Percentiles rank a stretch among this genome's conserved stretches.
phyloP scores from a whole-genome alignment of 2,888 invertebrate species.

The Clusia tigrina region DNA sequence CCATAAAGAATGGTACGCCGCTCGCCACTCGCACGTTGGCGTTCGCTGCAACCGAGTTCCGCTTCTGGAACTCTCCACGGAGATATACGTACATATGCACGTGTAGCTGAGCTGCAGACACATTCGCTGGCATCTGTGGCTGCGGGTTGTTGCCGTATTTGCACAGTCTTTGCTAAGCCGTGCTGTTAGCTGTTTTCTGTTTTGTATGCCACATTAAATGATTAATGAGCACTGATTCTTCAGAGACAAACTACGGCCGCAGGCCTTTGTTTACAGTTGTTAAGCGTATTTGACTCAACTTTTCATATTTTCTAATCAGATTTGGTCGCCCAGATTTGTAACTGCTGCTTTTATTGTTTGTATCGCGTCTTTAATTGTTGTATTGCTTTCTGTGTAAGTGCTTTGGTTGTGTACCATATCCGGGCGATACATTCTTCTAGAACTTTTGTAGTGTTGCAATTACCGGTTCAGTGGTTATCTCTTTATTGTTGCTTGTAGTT shows the following conservation, averaged over 20 bases:
- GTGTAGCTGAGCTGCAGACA: constrained; percentile 11
- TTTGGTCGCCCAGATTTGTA: constrained; percentile 7
- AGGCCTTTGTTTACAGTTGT: constrained; percentile 15
- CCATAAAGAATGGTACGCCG: neutral
- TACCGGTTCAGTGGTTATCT: neutral
- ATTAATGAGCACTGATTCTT: constrained; percentile 48
- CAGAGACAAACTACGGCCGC: constrained; percentile 44
- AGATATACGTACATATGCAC: constrained; percentile 6
- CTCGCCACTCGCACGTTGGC: neutral
- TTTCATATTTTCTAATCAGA: too few relatives aligned
- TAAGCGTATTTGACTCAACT: too few relatives aligned
- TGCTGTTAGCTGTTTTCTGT: constrained; percentile 39
- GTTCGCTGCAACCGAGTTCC: constrained; percentile 36
- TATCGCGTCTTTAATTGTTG: neutral
- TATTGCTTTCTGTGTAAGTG: constrained; percentile 24
- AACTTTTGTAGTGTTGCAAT: too few relatives aligned
- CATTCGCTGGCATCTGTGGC: too few relatives aligned
- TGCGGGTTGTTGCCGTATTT: constrained; percentile 27
- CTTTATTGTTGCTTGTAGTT: too few relatives aligned
- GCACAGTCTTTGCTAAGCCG: constrained; percentile 4
- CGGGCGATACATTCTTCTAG: constrained; percentile 6
- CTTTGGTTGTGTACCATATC: constrained; percentile 3
- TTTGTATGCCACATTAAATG: constrained; percentile 49
- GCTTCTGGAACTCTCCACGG: constrained; percentile 39
- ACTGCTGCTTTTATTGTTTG: neutral